Evolutionary conservation across 2,888 invertebrate genomes (phyloP).

Genomic region (Nineta flava): DNA sequence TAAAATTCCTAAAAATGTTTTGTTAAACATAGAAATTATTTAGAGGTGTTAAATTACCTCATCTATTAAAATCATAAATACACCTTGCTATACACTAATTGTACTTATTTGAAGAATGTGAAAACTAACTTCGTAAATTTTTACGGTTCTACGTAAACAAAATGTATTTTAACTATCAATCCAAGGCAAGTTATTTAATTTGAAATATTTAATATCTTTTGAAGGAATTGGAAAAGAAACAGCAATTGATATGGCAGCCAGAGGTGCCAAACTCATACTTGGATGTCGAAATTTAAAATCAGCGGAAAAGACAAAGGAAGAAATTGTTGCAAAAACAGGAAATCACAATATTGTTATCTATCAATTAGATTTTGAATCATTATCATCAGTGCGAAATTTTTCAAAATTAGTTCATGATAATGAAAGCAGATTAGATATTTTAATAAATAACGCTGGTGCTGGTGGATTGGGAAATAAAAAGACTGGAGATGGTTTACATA

Average conservation of each 20-base stretch:
- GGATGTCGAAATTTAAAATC: slow-evolving; percentile 31
- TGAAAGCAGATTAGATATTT: slow-evolving; percentile 40
- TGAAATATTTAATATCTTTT: too few relatives aligned
- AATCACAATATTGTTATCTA: slow-evolving; percentile 26
- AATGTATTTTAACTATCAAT: too few relatives aligned
- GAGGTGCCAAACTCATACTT: slow-evolving; percentile 35
- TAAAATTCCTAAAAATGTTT: too few relatives aligned
- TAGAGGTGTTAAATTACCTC: too few relatives aligned
- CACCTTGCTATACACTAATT: too few relatives aligned
- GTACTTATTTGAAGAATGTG: too few relatives aligned
- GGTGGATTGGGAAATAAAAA: slow-evolving; percentile 29
- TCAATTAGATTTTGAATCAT: slow-evolving; percentile 36
- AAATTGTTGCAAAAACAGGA: slow-evolving; percentile 23
- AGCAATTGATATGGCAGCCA: slow-evolving; percentile 27
- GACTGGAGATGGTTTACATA: slow-evolving; percentile 47
- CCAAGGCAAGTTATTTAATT: too few relatives aligned
- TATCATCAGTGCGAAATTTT: slow-evolving; percentile 41
- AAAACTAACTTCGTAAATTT: too few relatives aligned
- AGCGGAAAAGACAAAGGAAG: slow-evolving; percentile 20
- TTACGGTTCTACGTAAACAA: too few relatives aligned
- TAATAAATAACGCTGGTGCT: slow-evolving; percentile 49
- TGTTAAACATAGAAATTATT: too few relatives aligned
- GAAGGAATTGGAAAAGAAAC: slow-evolving; percentile 29
- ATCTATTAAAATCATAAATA: too few relatives aligned
- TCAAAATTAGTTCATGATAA: slow-evolving; percentile 38